These are phyloP conservation scores for Ursus arctos DNA, from an alignment of 2,113 vertebrate genomes.

Conservation along the genomic window DNA sequence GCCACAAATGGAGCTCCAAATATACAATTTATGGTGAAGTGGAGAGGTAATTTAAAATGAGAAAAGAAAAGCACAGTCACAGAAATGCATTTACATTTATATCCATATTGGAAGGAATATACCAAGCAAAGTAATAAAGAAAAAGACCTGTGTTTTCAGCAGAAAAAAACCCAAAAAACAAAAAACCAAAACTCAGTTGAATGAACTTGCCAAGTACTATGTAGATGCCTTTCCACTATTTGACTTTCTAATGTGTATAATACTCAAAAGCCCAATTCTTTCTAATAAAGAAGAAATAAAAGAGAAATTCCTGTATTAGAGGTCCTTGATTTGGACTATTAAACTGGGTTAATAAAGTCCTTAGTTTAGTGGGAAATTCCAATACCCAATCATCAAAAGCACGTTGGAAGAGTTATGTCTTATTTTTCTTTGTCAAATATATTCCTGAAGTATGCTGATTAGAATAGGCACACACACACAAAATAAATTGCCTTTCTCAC, in stretches of 20 bases:
- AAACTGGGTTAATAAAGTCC: not conserved
- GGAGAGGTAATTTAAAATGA: slow-evolving; percentile 72
- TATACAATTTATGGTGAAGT: slow-evolving; percentile 80
- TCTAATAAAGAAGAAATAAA: not conserved
- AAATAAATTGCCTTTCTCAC: slow-evolving; percentile 10
- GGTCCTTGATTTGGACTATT: slow-evolving; percentile 28
- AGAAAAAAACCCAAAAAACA: not conserved
- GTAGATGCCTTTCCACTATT: not conserved
- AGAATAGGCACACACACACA: not conserved
- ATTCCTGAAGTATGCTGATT: not conserved
- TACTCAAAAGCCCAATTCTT: not conserved
- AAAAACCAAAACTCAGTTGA: not conserved
- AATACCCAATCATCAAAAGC: not conserved
- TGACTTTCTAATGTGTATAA: not conserved
- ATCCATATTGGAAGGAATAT: slow-evolving; percentile 10
- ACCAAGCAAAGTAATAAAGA: slow-evolving; percentile 52
- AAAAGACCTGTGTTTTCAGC: slow-evolving; percentile 11
- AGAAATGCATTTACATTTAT: slow-evolving; percentile 60
- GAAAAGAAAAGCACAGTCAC: slow-evolving; percentile 59
- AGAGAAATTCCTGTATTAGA: not conserved
- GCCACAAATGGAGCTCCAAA: slow-evolving; percentile 80
- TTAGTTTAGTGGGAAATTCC: not conserved
- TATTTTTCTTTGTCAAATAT: not conserved
- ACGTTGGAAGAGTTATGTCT: not conserved
- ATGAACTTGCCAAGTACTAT: slow-evolving; percentile 14